Evolutionary conservation across 2,797 vertebrate species (phyloP), one percentile per base, ranked within the genome.

Genomic region (Rhyacichthys aspro): DNA sequence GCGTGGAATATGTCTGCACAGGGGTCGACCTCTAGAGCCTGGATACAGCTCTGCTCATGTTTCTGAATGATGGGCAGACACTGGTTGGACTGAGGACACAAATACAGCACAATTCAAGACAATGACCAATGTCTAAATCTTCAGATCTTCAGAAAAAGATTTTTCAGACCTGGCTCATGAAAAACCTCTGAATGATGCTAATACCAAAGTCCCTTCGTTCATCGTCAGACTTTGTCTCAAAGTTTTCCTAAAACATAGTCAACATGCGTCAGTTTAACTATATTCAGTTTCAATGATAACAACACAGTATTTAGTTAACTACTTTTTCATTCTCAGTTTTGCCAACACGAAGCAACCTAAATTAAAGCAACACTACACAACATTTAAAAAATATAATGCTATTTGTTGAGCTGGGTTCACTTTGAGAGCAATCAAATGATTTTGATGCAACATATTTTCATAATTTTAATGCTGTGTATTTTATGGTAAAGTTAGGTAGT

Each of bases 221-320:
- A 18, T 92, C 88, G 1, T 94, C 92, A 0, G 86, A 70, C 19
- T 84, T 88, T 3, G 88, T 83, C 59, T 94, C 92, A 14, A 94
- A 95, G 0, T 76, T 63, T 0, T 83, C 90, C 95, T 96, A 42
- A 62, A 66, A 42, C 5, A 74, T 7, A 60, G 34, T 17, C 37
- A 9, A 37, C 33, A 52, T 33, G 7, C 11, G 6, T 1, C 8
- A 15, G 19, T 23, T 23, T 2, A 2, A 23, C 19, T 2, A 23
- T 23, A 23, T 23, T 23, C 19, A 23, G 19, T 23, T 23, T 23
- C 5, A 23, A 2, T 28, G n/a, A n/a, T 28, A 5, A 28, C 23
- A 28, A 28, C 7, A 28, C 3, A 28, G 1, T 28, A 28, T 28
- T 28, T 28, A 28, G 1, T 28, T 3, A 28, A 28, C 4, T 28